These are phyloP conservation scores for Poeciliopsis retropinna DNA, from an alignment of 2,113 vertebrate genomes.

Conservation along the genomic window DNA sequence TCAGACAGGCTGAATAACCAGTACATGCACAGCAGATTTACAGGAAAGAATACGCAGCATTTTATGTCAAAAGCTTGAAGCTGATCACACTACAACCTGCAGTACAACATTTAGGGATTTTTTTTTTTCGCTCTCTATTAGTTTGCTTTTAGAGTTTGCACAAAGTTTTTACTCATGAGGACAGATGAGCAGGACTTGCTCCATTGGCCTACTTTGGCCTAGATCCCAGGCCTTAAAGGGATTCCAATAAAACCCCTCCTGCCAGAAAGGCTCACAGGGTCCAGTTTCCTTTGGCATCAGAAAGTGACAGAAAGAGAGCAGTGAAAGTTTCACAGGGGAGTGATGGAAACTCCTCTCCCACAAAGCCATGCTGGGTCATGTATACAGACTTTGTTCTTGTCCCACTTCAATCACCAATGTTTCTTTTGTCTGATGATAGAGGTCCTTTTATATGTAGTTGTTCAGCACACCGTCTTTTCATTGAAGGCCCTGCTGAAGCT, in stretches of 20 bases:
- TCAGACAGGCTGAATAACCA: conserved; percentile 64
- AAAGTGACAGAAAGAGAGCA: conserved; percentile 38
- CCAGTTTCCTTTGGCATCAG: conserved; percentile 52
- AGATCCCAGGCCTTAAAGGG: conserved; percentile 27
- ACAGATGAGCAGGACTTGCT: conserved; percentile 40
- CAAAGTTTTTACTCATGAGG: conserved; percentile 20
- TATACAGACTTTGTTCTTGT: not conserved
- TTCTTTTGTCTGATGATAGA: conserved; percentile 1
- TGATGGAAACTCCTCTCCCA: conserved; percentile 12
- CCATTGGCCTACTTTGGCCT: conserved; percentile 38
- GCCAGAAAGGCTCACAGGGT: conserved; percentile 31
- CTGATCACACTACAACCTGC: not conserved
- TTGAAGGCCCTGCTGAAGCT: not conserved
- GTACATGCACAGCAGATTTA: conserved; percentile 26
- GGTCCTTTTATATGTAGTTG: not conserved
- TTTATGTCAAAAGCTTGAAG: not conserved
- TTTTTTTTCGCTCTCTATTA: not conserved
- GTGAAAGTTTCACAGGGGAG: conserved; percentile 22
- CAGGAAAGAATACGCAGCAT: not conserved
- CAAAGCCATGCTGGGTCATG: conserved; percentile 7
- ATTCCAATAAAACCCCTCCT: conserved; percentile 38
- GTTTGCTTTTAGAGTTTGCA: conserved; percentile 18
- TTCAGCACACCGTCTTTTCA: not conserved
- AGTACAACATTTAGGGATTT: not conserved
- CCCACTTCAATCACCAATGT: conserved; percentile 9